Percentiles rank a stretch among this genome's conserved stretches.
phyloP scores from a whole-genome alignment of 1,140 invertebrate genomes.

The Mya arenaria region DNA sequence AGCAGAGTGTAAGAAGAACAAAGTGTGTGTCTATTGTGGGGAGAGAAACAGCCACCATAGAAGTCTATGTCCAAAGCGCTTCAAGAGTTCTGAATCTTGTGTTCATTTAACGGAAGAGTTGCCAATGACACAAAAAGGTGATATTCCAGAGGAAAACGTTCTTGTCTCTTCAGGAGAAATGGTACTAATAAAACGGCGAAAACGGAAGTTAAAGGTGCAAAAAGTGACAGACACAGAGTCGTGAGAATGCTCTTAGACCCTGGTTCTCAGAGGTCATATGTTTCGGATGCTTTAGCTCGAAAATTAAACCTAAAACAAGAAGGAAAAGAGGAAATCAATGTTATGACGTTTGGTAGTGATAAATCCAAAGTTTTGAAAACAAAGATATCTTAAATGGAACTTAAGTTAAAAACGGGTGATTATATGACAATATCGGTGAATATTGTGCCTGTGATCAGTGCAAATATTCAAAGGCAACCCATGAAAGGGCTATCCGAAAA shows the following conservation, averaged over 20 bases:
- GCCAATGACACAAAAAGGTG: too few relatives aligned
- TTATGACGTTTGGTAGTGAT: not conserved
- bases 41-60: slow-evolving; percentile 8
- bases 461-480: not conserved
- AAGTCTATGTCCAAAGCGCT: slow-evolving; percentile 24
- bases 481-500: not conserved
- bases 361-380: not conserved
- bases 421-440: not conserved
- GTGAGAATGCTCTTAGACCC: not conserved
- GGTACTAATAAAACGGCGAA: not conserved
- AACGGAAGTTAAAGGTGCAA: not conserved
- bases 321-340: not conserved
- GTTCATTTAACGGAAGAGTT: not conserved
- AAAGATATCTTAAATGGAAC: not conserved
- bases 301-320: not conserved
- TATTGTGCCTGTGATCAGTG: not conserved
- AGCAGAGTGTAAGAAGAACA: slow-evolving; percentile 5
- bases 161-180: not conserved
- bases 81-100: too few relatives aligned
- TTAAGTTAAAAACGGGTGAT: slow-evolving; percentile 1
- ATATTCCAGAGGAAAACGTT: not conserved
- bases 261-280: slow-evolving; percentile 3
- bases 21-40: slow-evolving; percentile 26
- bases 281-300: not conserved
- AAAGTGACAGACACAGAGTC: not conserved